Conservation (phyloP, 2,888 invertebrate genomes). For the Yponomeuta sedellus region DNA sequence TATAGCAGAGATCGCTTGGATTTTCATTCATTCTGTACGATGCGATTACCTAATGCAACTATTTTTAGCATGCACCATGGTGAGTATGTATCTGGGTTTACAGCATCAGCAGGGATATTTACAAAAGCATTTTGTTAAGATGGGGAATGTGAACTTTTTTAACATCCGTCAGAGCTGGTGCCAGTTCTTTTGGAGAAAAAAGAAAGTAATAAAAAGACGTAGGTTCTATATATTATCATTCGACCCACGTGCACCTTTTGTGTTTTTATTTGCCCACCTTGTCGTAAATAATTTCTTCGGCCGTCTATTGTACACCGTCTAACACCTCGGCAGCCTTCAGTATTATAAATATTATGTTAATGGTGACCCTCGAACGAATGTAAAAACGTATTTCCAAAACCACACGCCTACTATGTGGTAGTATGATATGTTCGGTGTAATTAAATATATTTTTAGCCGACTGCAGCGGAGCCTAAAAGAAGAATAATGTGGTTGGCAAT, state of each 20-base stretch:
- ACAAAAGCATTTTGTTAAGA: constrained; percentile 27
- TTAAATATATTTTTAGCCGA: no score
- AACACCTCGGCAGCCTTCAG: background rate
- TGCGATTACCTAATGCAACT: constrained; percentile 31
- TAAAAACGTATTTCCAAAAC: constrained; percentile 43
- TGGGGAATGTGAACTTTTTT: background rate
- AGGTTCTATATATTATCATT: background rate
- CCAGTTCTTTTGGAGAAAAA: background rate
- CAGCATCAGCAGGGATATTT: constrained; percentile 45
- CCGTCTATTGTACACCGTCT: background rate
- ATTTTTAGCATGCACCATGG: constrained; percentile 51
- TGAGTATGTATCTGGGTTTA: constrained; percentile 57
- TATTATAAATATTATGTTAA: no score
- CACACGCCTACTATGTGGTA: constrained; percentile 31
- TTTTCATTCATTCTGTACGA: constrained; percentile 31
- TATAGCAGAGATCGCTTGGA: constrained; percentile 25
- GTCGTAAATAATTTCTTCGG: constrained; percentile 1
- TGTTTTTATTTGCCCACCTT: background rate
- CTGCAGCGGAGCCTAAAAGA: no score
- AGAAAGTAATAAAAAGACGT: no score
- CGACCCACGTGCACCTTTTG: background rate
- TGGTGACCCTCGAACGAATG: constrained; percentile 29
- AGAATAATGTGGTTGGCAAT: no score
- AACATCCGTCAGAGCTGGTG: background rate
- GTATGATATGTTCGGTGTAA: constrained; percentile 23